Percentiles rank a stretch among this genome's conserved stretches.
Evolutionary conservation across 2,113 vertebrate species (phyloP).

Genomic region (Formicarius rufipectus): DNA sequence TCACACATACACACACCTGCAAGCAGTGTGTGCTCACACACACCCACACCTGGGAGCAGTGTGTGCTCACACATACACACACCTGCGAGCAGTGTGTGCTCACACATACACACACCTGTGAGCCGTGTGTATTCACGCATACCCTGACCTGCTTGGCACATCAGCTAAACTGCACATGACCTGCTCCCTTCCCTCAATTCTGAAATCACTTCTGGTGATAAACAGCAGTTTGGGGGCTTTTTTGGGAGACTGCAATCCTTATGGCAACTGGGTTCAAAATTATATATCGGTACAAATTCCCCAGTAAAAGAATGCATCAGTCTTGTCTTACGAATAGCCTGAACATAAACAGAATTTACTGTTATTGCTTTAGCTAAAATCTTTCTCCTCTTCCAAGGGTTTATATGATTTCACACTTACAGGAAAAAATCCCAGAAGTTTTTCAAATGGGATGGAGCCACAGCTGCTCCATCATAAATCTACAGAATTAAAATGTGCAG

Average conservation of each 20-base stretch:
- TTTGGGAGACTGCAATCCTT: neutral
- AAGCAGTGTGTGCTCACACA: neutral
- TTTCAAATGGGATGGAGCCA: conserved; percentile 37
- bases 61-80: neutral
- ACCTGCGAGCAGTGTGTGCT: neutral
- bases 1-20: neutral
- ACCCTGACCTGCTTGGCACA: neutral
- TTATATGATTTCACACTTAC: conserved; percentile 19
- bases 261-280: neutral
- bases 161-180: neutral
- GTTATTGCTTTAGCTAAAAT: neutral
- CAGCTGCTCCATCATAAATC: conserved; percentile 39
- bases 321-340: neutral
- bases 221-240: neutral
- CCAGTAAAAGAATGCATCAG: neutral
- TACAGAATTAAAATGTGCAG: conserved; percentile 15
- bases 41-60: neutral
- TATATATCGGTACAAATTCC: neutral
- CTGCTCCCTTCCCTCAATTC: neutral
- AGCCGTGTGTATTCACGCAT: neutral
- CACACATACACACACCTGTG: neutral
- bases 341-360: conserved; percentile 5
- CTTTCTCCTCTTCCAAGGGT: neutral
- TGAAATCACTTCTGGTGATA: neutral
- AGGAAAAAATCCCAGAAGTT: conserved; percentile 8